Evolutionary conservation across 2,888 invertebrate genomes (phyloP), one percentile per base, ranked within the genome.

Genomic region (Meganola albula): DNA sequence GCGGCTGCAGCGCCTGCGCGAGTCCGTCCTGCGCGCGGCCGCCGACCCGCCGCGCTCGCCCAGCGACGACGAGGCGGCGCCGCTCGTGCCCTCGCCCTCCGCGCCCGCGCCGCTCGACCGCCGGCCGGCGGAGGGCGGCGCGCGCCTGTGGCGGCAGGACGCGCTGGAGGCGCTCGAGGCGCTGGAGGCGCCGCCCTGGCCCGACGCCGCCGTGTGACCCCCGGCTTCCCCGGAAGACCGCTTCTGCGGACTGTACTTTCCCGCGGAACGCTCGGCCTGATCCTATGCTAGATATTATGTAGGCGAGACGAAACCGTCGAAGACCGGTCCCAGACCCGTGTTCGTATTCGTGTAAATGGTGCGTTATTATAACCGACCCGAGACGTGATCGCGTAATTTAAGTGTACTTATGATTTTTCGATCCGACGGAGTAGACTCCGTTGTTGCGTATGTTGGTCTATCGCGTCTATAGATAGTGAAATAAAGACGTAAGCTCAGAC

Each of bases 51-150:
- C 71, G 40, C 71, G 69, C 31, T 74, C 73, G 25, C 46, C 63
- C 40, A 87, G 88, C 63, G 91, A 91, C 61, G 91, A 91, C 63
- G 92, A 92, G 48, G 90, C 92, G 2, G 91, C 91, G 34, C 82
- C 92, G 38, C 90, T 92, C 4, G 87, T 88, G 44, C 78, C 82
- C 40, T 53, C 74, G 24, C 46, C 39, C 24, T 18, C 34, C 7
- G 33, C 42, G 14, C 35, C 13, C 32, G 40, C 36, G 30, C 46
- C 45, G 40, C 55, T 46, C 42, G 44, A 47, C 33, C 74, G 59
- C 56, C 74, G 70, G 41, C 43, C 68, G 24, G 58, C 70, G 20
- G 82, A 82, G 37, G 53, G 66, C 34, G 51, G 65, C 35, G 75
- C 83, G 39, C 62, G 63, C 29, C 74, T 87, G 48, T 87, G 85